Evolutionary conservation across 2,797 vertebrate genomes (phyloP).

Genomic region (Gambusia yucatana): DNA sequence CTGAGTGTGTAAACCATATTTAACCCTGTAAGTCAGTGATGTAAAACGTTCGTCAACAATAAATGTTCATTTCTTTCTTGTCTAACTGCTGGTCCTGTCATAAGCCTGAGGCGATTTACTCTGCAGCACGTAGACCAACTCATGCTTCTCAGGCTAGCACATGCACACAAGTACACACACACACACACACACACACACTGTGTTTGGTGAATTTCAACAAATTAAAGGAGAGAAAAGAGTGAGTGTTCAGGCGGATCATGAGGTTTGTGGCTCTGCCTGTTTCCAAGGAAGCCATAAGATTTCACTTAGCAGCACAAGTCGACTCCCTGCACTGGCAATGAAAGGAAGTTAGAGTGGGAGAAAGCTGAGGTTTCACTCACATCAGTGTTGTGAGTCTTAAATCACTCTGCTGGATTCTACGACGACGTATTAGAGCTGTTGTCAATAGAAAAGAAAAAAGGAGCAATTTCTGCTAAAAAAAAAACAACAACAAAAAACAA

Average conservation of each 20-base stretch:
- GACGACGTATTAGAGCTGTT: no score
- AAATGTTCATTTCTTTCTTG: not conserved
- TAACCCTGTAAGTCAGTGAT: not conserved
- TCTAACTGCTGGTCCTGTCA: conserved; percentile 47
- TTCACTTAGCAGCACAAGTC: conserved; percentile 64
- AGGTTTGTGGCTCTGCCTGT: conserved; percentile 42
- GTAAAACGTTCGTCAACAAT: not conserved
- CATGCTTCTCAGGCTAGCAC: not conserved
- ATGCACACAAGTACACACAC: not conserved
- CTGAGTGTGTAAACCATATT: not conserved
- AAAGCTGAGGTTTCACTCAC: not conserved
- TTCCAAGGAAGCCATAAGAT: conserved; percentile 74
- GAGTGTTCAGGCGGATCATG: conserved; percentile 65
- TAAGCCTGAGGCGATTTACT: conserved; percentile 42
- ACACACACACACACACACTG: not conserved
- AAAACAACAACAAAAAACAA: no score
- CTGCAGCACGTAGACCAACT: not conserved
- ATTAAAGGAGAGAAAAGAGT: not conserved
- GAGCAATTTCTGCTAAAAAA: no score
- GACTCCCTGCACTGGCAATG: conserved; percentile 29
- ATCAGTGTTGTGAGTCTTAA: not conserved
- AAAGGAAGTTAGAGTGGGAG: not conserved
- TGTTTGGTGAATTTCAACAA: conserved; percentile 11
- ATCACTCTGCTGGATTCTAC: not conserved
- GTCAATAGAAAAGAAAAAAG: no score